Evolutionary conservation across 92 coral and sea anemone genomes (phyloP).

Genomic region (Phenganax stokvisi): DNA sequence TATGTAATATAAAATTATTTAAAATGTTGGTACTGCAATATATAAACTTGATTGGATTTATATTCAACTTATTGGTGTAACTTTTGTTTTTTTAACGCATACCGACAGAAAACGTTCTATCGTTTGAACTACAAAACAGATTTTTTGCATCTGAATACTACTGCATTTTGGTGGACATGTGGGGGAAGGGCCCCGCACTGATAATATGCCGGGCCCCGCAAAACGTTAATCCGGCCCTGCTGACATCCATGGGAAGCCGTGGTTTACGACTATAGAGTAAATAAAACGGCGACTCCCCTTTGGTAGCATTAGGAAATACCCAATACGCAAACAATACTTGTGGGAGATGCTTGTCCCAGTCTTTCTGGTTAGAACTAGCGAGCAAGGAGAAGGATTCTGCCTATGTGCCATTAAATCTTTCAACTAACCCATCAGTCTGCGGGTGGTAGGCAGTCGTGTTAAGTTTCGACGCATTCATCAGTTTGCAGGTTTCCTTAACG

Average conservation of each 20-base stretch:
- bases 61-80: too few relatives aligned
- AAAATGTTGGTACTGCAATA: too few relatives aligned
- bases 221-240: not conserved
- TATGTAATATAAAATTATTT: too few relatives aligned
- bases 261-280: conserved; percentile 52
- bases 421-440: conserved; percentile 45
- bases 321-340: conserved; percentile 53
- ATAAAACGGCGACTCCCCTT: conserved; percentile 52
- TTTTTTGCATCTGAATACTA: too few relatives aligned
- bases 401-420: conserved; percentile 41
- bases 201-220: too few relatives aligned
- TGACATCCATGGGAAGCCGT: conserved; percentile 42
- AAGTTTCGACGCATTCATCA: not conserved
- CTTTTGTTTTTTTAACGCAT: too few relatives aligned
- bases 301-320: conserved; percentile 39
- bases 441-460: conserved; percentile 41
- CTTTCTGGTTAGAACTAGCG: conserved; percentile 38
- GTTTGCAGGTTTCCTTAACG: not conserved
- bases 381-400: conserved; percentile 47
- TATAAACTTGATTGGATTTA: too few relatives aligned
- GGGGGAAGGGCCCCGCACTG: too few relatives aligned
- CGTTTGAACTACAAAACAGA: too few relatives aligned
- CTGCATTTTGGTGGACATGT: too few relatives aligned
- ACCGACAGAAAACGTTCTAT: too few relatives aligned
- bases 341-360: conserved; percentile 53